Evolutionary conservation across 2,888 invertebrate species (phyloP).

Genomic region (Tenthredo distinguenda): DNA sequence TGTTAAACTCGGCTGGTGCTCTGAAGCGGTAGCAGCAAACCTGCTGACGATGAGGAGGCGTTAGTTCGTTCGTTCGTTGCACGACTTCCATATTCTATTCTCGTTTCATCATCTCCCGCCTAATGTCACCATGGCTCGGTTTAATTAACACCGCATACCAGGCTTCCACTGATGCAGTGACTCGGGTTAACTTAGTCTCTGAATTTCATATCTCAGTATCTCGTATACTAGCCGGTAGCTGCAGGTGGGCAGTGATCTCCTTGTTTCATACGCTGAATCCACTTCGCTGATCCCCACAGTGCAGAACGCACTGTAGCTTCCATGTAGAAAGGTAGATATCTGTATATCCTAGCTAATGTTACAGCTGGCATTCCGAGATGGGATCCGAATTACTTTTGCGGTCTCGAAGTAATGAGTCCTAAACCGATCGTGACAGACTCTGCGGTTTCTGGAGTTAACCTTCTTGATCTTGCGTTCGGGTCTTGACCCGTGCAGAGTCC

Average conservation of each 20-base stretch:
- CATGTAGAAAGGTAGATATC: background rate
- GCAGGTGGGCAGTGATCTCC: slow-evolving; percentile 3
- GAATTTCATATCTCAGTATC: background rate
- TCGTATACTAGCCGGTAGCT: background rate
- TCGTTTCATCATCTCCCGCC: slow-evolving; percentile 39
- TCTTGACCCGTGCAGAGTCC: slow-evolving; percentile 8
- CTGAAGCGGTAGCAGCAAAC: background rate
- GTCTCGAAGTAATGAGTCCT: slow-evolving; percentile 46
- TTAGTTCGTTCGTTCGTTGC: background rate
- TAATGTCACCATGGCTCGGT: slow-evolving; percentile 55
- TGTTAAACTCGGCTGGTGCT: background rate
- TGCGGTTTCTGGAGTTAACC: slow-evolving; percentile 52
- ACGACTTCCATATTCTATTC: slow-evolving; percentile 13
- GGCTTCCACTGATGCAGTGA: background rate
- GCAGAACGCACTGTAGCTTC: background rate
- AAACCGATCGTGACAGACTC: slow-evolving; percentile 50
- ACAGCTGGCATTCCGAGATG: slow-evolving; percentile 41
- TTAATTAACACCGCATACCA: slow-evolving; percentile 71
- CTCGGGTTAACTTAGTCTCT: background rate
- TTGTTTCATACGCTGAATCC: background rate
- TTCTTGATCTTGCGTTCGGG: slow-evolving; percentile 37
- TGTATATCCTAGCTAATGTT: background rate
- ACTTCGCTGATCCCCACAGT: background rate
- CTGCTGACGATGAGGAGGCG: background rate
- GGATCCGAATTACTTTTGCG: slow-evolving; percentile 52